phyloP scores from a whole-genome alignment of 92 coral and sea anemone species.

The Paragorgia papillata region DNA sequence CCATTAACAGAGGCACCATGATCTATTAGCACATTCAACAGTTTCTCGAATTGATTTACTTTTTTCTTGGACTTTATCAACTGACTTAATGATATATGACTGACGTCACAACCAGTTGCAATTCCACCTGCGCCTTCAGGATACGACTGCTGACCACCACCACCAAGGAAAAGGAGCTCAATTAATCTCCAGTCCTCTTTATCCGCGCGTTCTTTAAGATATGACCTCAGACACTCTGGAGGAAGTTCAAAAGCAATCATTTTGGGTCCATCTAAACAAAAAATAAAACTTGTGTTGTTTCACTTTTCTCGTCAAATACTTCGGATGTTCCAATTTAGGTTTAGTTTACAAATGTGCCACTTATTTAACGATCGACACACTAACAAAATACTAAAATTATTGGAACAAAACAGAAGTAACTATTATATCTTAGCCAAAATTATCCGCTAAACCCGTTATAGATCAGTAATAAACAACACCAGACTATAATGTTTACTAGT shows the following conservation, averaged over 20 bases:
- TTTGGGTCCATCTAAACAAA: slow-evolving; percentile 65
- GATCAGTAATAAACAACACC: too few relatives aligned
- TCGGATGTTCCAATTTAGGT: too few relatives aligned
- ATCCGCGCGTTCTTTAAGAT: slow-evolving; percentile 47
- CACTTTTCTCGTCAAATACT: too few relatives aligned
- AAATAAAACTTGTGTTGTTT: neutral
- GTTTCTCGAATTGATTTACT: slow-evolving; percentile 26
- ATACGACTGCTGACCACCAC: slow-evolving; percentile 65
- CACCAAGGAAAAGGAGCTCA: slow-evolving; percentile 72
- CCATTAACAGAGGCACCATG: slow-evolving; percentile 72
- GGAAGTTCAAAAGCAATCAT: slow-evolving; percentile 61
- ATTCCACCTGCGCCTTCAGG: slow-evolving; percentile 68
- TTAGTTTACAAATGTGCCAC: too few relatives aligned
- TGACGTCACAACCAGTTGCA: slow-evolving; percentile 57
- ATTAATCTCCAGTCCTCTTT: slow-evolving; percentile 70
- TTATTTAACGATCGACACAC: too few relatives aligned
- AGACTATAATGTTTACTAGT: too few relatives aligned
- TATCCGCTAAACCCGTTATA: too few relatives aligned
- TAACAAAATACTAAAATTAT: too few relatives aligned
- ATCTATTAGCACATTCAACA: slow-evolving; percentile 63
- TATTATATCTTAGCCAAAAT: too few relatives aligned
- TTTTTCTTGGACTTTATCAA: slow-evolving; percentile 49
- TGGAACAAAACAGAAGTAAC: too few relatives aligned
- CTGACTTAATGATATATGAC: slow-evolving; percentile 66
- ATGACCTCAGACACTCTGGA: slow-evolving; percentile 33